Evolutionary conservation across 2,888 invertebrate species (phyloP).

Genomic region (Synergus laeviventris): DNA sequence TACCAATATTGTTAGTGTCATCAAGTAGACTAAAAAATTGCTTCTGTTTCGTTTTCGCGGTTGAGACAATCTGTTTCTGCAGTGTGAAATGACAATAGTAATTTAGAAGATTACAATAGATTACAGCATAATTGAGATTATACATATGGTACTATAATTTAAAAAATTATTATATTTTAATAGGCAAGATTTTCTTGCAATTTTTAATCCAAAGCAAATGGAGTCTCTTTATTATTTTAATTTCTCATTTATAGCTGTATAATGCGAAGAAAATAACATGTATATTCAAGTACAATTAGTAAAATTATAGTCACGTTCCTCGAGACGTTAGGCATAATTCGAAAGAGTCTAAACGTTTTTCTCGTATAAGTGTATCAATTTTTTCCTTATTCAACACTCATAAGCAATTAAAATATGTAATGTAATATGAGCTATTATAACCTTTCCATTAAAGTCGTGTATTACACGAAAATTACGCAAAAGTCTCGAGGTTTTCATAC

Average conservation of each 20-base stretch:
- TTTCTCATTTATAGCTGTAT: neutral
- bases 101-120: too few species aligned
- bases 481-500: neutral
- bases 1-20: neutral
- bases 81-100: neutral
- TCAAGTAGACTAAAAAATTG: neutral
- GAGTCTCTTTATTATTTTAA: neutral
- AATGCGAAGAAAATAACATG: neutral
- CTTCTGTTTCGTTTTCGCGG: neutral
- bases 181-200: neutral
- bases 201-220: neutral
- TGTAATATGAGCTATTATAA: constrained; percentile 25
- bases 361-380: neutral
- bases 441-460: constrained; percentile 16
- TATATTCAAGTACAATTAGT: neutral
- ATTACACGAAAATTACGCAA: constrained; percentile 29
- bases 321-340: constrained; percentile 29
- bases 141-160: neutral
- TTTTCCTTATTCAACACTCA: constrained; percentile 6
- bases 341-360: constrained; percentile 23
- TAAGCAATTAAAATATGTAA: constrained; percentile 14
- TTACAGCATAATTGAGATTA: too few species aligned
- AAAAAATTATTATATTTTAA: neutral
- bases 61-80: neutral
- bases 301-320: constrained; percentile 35